Conservation (phyloP, 2,888 invertebrate genomes). For the Hedya salicella region DNA sequence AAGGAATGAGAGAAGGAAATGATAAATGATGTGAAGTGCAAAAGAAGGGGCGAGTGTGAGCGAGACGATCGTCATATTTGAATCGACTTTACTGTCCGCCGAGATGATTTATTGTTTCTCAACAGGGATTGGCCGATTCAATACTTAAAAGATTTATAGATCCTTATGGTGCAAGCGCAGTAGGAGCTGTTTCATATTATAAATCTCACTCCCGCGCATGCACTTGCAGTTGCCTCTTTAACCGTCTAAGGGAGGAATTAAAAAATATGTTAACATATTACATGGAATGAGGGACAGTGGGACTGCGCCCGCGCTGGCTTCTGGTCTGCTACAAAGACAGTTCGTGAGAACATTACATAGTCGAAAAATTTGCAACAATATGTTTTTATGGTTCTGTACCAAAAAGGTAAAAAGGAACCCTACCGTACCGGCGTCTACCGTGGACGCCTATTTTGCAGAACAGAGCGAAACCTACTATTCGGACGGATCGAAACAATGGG, state of each 20-base stretch:
- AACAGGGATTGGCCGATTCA: slow-evolving; percentile 84
- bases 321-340: slow-evolving; percentile 45
- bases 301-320: slow-evolving; percentile 47
- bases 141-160: slow-evolving; percentile 83
- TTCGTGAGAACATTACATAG: no score
- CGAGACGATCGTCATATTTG: slow-evolving; percentile 67
- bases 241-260: slow-evolving; percentile 75
- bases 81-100: slow-evolving; percentile 74
- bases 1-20: slow-evolving; percentile 80
- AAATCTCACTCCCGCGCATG: slow-evolving; percentile 82
- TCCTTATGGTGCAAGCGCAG: slow-evolving; percentile 81
- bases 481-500: no score
- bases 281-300: slow-evolving; percentile 54
- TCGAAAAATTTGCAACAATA: no score
- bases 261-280: slow-evolving; percentile 83
- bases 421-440: no score
- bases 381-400: no score
- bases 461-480: no score
- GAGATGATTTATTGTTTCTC: slow-evolving; percentile 84
- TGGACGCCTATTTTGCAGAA: no score
- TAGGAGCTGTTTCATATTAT: slow-evolving; percentile 84
- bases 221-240: slow-evolving; percentile 77
- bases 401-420: no score
- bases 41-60: slow-evolving; percentile 67
- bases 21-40: slow-evolving; percentile 78